phyloP scores from a whole-genome alignment of 2,888 invertebrate species.

The Drosophila algonquin region DNA sequence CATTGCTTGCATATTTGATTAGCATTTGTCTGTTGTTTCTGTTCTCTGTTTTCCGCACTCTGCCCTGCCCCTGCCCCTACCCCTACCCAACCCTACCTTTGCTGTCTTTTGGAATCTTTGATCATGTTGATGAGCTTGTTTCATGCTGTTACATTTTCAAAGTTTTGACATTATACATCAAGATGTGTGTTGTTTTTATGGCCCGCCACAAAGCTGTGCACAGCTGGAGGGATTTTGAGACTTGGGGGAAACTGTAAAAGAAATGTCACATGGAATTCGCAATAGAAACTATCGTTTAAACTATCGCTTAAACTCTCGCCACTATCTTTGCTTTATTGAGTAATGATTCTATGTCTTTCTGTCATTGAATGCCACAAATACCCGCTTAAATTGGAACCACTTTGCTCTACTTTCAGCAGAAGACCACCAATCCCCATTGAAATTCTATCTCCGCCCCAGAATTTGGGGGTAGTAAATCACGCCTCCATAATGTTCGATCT shows the following conservation, averaged over 20 bases:
- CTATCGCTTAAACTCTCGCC: not conserved
- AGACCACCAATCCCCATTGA: not conserved
- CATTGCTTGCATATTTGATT: conserved; percentile 78
- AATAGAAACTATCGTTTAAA: not conserved
- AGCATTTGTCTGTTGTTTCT: conserved; percentile 28
- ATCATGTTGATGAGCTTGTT: conserved; percentile 20
- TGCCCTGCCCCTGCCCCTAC: conserved; percentile 6
- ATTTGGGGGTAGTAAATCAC: conserved; percentile 13
- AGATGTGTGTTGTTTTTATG: conserved; percentile 26
- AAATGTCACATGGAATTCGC: conserved; percentile 2
- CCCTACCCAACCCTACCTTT: conserved; percentile 2
- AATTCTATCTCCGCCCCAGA: conserved; percentile 23
- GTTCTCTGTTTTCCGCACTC: conserved; percentile 24
- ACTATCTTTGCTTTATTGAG: conserved; percentile 8
- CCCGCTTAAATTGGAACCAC: conserved; percentile 5
- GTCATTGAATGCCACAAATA: conserved; percentile 9
- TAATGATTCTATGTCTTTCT: conserved; percentile 6
- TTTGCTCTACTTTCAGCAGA: not conserved
- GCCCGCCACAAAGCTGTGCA: conserved; percentile 12
- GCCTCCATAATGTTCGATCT: conserved; percentile 2
- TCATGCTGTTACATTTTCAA: conserved; percentile 7
- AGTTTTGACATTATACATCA: conserved; percentile 60
- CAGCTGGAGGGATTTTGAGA: conserved; percentile 42
- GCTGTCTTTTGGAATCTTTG: conserved; percentile 5
- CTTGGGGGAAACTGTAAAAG: too few relatives aligned